phyloP scores from a whole-genome alignment of 2,888 invertebrate species.

The Cepaea hortensis region DNA sequence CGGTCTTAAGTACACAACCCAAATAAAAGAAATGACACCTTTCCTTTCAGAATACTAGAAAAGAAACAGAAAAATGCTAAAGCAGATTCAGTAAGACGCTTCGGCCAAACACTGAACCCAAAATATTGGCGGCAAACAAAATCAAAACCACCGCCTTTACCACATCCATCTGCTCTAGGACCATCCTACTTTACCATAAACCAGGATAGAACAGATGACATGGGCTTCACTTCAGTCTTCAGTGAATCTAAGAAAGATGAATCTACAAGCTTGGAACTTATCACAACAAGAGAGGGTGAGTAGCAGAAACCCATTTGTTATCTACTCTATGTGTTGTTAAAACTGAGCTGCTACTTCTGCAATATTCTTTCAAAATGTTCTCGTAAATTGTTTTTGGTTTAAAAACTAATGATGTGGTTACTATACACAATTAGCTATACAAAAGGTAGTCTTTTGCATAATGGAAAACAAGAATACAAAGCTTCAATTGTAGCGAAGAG shows the following conservation, averaged over 20 bases:
- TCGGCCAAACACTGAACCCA: constrained; percentile 52
- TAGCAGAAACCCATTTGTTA: not conserved
- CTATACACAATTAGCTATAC: no score
- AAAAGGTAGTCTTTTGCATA: no score
- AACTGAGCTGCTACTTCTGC: no score
- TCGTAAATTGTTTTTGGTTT: no score
- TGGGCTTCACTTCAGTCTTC: constrained; percentile 16
- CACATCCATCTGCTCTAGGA: constrained; percentile 45
- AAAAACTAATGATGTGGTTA: not conserved
- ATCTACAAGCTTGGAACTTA: constrained; percentile 30
- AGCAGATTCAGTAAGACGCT: constrained; percentile 48
- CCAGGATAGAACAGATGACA: constrained; percentile 34
- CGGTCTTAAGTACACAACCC: no score
- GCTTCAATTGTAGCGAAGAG: no score
- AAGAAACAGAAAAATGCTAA: constrained; percentile 26
- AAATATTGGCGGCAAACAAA: constrained; percentile 49
- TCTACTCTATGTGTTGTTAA: no score
- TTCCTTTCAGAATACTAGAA: constrained; percentile 24
- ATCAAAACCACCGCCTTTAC: constrained; percentile 40
- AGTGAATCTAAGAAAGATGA: not conserved
- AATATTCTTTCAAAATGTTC: not conserved
- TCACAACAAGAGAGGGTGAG: constrained; percentile 41
- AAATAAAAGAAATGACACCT: not conserved
- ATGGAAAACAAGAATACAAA: no score
- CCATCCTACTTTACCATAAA: constrained; percentile 18